Evolutionary conservation across 2,113 vertebrate species (phyloP), one percentile per base, ranked within the genome.

Genomic region (Nannobrachium achirus): DNA sequence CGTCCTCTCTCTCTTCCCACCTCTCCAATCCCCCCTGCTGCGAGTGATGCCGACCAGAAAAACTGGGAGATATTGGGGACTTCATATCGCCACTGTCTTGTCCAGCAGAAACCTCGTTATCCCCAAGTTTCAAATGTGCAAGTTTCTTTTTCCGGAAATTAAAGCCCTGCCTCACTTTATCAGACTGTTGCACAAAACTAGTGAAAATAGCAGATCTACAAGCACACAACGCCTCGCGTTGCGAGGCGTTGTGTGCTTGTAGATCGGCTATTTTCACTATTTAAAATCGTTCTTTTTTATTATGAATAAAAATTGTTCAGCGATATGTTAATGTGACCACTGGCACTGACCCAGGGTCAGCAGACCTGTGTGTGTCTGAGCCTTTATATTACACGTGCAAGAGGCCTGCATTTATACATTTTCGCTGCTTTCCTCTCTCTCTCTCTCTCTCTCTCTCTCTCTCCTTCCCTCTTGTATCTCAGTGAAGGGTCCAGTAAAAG

Each of bases 31-130:
- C 7, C 25, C 1, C 56, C 45, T n/a, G 13, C 46, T n/a, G n/a
- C 6, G 25, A 55, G 69, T 56, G 71, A 71, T 63, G 62, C 44
- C 42, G 6, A 55, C 50, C 25, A 73, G 75, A 73, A 63, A n/a
- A 78, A 4, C 20, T 64, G 40, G 66, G 18, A 84, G 73, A 65
- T 39, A n/a, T n/a, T n/a, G n/a, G 60, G 15, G 25, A 33, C 25
- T 33, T n/a, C n/a, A n/a, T n/a, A n/a, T n/a, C n/a, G n/a, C n/a
- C n/a, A n/a, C n/a, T n/a, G n/a, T n/a, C n/a, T n/a, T n/a, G n/a
- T n/a, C n/a, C n/a, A n/a, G n/a, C n/a, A n/a, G n/a, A n/a, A n/a
- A n/a, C n/a, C n/a, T n/a, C n/a, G n/a, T n/a, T n/a, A n/a, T n/a
- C n/a, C n/a, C n/a, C n/a, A n/a, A n/a, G n/a, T n/a, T n/a, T n/a